Evolutionary conservation across 2,113 vertebrate genomes (phyloP).

Genomic region (Microcebus murinus): DNA sequence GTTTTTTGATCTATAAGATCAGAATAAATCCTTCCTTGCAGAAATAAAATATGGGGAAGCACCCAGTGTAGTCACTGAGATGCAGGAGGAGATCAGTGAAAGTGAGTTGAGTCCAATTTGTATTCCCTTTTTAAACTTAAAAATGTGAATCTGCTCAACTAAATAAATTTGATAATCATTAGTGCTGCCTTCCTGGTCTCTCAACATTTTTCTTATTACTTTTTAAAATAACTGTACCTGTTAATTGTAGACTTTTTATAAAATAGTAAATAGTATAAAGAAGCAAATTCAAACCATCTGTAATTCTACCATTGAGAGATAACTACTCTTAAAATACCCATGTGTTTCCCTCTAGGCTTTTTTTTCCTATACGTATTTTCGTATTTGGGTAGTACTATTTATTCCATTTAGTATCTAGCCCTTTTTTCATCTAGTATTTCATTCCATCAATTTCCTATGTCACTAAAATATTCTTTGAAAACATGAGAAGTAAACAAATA

Average conservation of each 20-base stretch:
- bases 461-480: not conserved
- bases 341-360: not conserved
- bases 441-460: not conserved
- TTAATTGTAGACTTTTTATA: not conserved
- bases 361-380: not conserved
- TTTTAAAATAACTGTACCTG: not conserved
- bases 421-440: slow-evolving; percentile 16
- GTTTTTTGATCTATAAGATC: not conserved
- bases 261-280: not conserved
- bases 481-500: not conserved
- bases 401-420: not conserved
- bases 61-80: not conserved
- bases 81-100: not conserved
- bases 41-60: not conserved
- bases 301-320: not conserved
- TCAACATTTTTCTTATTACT: not conserved
- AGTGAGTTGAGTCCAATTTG: not conserved
- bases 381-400: not conserved
- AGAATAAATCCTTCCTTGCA: not conserved
- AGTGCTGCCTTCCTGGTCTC: not conserved
- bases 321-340: not conserved
- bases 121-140: not conserved
- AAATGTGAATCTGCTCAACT: not conserved
- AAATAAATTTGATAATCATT: not conserved
- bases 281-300: not conserved